A percentile compares a stretch with the other conserved stretches of the same genome.
Conservation (phyloP, 2,113 vertebrate genomes). For the Centrocercus urophasianus region DNA sequence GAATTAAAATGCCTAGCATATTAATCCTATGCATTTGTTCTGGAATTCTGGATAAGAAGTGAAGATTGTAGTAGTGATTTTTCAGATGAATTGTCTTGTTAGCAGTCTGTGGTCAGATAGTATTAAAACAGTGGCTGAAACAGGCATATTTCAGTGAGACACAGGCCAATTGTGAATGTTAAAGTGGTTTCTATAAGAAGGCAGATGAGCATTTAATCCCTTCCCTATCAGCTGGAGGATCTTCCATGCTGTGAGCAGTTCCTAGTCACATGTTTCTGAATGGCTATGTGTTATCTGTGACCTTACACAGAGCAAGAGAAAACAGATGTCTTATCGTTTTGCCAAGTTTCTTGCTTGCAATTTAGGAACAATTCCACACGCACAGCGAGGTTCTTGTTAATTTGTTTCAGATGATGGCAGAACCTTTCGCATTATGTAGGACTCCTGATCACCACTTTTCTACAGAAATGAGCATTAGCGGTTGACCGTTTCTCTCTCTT, state of each 20-base stretch:
- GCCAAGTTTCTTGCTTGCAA: constrained; percentile 78
- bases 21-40: background rate
- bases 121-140: constrained; percentile 26
- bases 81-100: background rate
- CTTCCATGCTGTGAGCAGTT: constrained; percentile 66
- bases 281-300: constrained; percentile 78
- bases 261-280: constrained; percentile 75
- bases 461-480: constrained; percentile 49
- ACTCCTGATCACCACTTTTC: constrained; percentile 52
- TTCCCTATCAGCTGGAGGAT: constrained; percentile 63
- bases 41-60: background rate
- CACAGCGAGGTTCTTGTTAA: constrained; percentile 80
- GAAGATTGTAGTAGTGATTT: background rate
- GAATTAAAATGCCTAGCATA: background rate
- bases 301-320: constrained; percentile 78
- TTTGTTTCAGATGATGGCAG: constrained; percentile 82
- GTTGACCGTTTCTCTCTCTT: constrained; percentile 40
- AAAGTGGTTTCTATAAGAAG: constrained; percentile 59
- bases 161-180: constrained; percentile 33
- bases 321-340: constrained; percentile 82
- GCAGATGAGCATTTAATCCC: constrained; percentile 65
- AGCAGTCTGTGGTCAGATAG: constrained; percentile 1
- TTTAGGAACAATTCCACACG: constrained; percentile 81
- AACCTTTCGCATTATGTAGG: constrained; percentile 35
- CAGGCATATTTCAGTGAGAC: constrained; percentile 31